Percentiles rank a stretch among this genome's conserved stretches.
Evolutionary conservation across 1,140 invertebrate genomes (phyloP).

Genomic region (Orius insidiosus): DNA sequence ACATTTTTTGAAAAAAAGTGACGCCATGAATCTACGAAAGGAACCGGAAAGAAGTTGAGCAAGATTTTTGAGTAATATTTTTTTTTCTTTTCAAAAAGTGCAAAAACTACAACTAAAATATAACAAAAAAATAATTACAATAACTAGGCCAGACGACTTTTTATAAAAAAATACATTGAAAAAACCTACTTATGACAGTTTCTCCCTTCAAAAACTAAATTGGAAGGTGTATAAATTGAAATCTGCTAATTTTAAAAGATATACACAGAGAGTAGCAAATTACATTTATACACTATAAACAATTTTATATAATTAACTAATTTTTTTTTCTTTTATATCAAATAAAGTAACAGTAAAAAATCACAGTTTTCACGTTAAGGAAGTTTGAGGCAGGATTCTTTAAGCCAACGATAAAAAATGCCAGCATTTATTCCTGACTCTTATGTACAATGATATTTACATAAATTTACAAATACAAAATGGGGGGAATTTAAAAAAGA

Average conservation of each 20-base stretch:
- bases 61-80: no score
- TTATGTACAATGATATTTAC: not conserved
- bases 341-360: constrained; percentile 18
- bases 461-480: not conserved
- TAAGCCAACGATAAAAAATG: constrained; percentile 2
- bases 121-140: constrained; percentile 6
- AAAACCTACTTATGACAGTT: constrained; percentile 7
- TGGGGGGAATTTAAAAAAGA: not conserved
- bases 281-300: constrained; percentile 17
- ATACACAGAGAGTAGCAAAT: constrained; percentile 17
- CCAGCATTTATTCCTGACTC: not conserved
- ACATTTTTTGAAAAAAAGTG: no score
- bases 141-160: constrained; percentile 9
- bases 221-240: constrained; percentile 9
- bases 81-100: no score
- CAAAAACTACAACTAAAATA: not conserved
- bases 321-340: constrained; percentile 7
- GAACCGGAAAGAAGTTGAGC: no score
- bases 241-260: constrained; percentile 5
- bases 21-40: no score
- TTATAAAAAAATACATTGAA: constrained; percentile 12
- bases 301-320: constrained; percentile 14
- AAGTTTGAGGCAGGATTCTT: constrained; percentile 15
- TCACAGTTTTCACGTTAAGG: constrained; percentile 19
- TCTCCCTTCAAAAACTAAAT: constrained; percentile 4